Evolutionary conservation across 2,888 invertebrate genomes (phyloP), one percentile per base, ranked within the genome.

Genomic region (Athalia circularis): DNA sequence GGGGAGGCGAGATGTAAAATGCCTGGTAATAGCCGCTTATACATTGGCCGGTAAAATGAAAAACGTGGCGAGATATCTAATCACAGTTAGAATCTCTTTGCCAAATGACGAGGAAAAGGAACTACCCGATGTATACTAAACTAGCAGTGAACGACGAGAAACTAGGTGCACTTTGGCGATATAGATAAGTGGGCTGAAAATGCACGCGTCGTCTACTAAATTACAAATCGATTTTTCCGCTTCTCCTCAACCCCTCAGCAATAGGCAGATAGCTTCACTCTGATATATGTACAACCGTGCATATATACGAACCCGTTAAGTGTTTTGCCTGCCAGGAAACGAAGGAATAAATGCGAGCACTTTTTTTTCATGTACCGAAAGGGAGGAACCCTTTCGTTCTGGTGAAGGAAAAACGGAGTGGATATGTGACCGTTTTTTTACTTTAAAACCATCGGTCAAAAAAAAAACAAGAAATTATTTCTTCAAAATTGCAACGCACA

Each of bases 161-260:
- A 62, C 67, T 47, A 50, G 45, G 59, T 75, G 75, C 75, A 75
- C 75, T 75, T 75, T 75, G 48, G 62, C 50, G 64, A 48, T 29
- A 29, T 62, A 64, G 29, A 64, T 75, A 75, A 75, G 75, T 75
- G 75, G 50, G 4, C 75, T 52, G 47, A 50, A 75, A 75, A 64
- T 75, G 62, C 75, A 75, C 50, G 29, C 29, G 62, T 75, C 62
- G 62, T 75, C 29, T 64, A 54, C 62, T 64, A 52, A 64, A 75
- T 75, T 64, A 62, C 75, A 64, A 75, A 75, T 75, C 75, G 75
- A 75, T 75, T 62, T 75, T 45, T 65, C 13, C 5, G 11, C 62
- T 62, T 29, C 29, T 29, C 2, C 29, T 29, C 29, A 29, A 29
- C 29, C 29, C 29, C 29, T 29, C 29, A 50, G 50, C 64, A 52